Base-by-base conservation (phyloP, 2,888 invertebrate genomes). In the Hanleya hanleyi region DNA sequence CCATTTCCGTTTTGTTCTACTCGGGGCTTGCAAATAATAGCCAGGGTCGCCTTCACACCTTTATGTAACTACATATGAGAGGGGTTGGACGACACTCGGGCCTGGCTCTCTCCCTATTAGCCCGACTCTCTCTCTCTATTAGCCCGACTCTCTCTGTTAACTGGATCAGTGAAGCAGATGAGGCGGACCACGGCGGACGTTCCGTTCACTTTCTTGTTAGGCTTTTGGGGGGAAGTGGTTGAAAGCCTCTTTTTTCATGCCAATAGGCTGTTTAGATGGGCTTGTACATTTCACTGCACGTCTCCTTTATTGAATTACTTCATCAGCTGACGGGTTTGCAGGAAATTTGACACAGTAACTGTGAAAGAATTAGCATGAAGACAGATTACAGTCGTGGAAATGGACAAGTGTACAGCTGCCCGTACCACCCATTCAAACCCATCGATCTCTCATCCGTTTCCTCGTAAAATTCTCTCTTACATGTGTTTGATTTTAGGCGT, bases 401-500 rank as follows among this genome's bases (percentile, higher is more conserved):
- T 57, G 57, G 57, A 57, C 57, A 57, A 29, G 57, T 57, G 57
- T 57, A 57, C 29, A 57, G 22, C 29, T 57, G 32, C 29, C 12
- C 15, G 29, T 22, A 32, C 22, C 15, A 57, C 26, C 32, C 26
- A 57, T 57, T 57, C 29, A 29, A 32, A 22, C 22, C 57, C 26
- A 57, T 57, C 57, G 57, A 57, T 57, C 57, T 12, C 22, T 4
- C 22, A 12, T 18, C 57, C 57, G 32, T 26, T 57, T 57, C 57
- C 57, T 57, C 57, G 29, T 57, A 29, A 57, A 57, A 57, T 29
- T 57, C 29, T 29, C 57, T 57, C 57, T 29, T 22, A 57, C 57
- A 57, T 57, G 57, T 57, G 57, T 57, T 57, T 57, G 57, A 57
- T 57, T 57, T 57, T 57, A 57, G 29, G 57, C 22, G 57, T 57